phyloP scores from a whole-genome alignment of 1,140 invertebrate genomes.

The Lepeophtheirus salmonis region DNA sequence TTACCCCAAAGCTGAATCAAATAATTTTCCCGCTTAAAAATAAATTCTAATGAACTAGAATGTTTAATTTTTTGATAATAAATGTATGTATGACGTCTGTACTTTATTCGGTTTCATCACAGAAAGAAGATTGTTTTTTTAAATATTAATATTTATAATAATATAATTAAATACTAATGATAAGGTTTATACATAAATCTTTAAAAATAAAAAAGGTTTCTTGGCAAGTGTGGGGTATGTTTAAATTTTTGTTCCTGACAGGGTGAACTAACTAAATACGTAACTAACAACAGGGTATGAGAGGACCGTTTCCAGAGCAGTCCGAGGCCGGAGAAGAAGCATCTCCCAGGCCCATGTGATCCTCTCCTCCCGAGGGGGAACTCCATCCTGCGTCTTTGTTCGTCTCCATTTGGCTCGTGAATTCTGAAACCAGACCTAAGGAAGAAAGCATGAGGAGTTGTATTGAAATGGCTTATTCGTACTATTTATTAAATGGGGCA shows the following conservation, averaged over 20 bases:
- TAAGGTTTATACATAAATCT: no score
- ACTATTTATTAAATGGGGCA: background rate
- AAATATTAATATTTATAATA: background rate
- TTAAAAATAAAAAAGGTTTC: no score
- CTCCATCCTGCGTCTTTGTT: background rate
- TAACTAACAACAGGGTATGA: background rate
- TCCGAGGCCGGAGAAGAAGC: background rate
- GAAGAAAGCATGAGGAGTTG: background rate
- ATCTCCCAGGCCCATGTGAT: background rate
- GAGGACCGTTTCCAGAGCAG: background rate
- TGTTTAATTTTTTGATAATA: no score
- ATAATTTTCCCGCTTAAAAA: no score
- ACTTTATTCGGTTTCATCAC: no score
- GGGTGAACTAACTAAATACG: no score
- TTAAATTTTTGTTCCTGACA: background rate
- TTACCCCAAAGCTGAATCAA: no score
- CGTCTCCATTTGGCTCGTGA: slow-evolving; percentile 88
- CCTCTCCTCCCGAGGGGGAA: background rate
- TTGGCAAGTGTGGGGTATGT: background rate
- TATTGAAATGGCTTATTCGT: background rate
- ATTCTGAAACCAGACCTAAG: slow-evolving; percentile 97
- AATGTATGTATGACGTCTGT: no score
- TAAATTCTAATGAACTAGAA: no score
- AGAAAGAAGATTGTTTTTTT: background rate
- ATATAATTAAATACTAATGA: background rate